These are phyloP conservation scores for Drosophila nasuta DNA, from an alignment of 1,140 invertebrate species.

Conservation along the genomic window DNA sequence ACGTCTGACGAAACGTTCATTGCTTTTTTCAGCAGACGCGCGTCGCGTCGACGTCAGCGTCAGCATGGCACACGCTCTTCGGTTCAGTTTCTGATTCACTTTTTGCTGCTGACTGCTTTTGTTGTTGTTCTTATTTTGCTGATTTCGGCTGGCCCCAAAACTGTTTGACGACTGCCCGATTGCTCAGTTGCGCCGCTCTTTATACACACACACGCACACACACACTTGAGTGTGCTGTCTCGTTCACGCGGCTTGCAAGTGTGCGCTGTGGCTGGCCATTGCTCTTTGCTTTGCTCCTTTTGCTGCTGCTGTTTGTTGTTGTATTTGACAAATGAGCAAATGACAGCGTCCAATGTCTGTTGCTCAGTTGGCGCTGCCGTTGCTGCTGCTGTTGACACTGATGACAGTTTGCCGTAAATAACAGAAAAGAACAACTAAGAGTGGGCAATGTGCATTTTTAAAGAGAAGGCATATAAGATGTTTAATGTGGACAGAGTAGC, in stretches of 20 bases:
- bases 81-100: slow-evolving; percentile 28
- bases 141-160: slow-evolving; percentile 30
- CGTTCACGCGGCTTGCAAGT: neutral
- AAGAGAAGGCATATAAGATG: no score
- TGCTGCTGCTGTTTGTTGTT: slow-evolving; percentile 1
- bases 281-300: slow-evolving; percentile 28
- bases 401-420: slow-evolving; percentile 49
- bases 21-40: slow-evolving; percentile 11
- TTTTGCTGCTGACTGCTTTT: slow-evolving; percentile 5
- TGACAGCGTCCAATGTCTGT: slow-evolving; percentile 36
- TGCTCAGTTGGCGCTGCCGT: slow-evolving; percentile 11
- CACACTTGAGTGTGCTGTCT: slow-evolving; percentile 9
- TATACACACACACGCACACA: neutral
- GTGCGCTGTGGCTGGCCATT: slow-evolving; percentile 21
- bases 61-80: slow-evolving; percentile 29
- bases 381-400: slow-evolving; percentile 38
- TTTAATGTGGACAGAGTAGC: no score
- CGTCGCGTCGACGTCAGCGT: slow-evolving; percentile 26
- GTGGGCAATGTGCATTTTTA: neutral
- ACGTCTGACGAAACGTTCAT: slow-evolving; percentile 18
- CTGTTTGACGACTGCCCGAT: slow-evolving; percentile 22
- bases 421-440: slow-evolving; percentile 14
- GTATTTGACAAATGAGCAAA: slow-evolving; percentile 45
- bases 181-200: slow-evolving; percentile 2
- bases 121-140: slow-evolving; percentile 10